Evolutionary conservation across 2,888 invertebrate genomes (phyloP), one percentile per base, ranked within the genome.

Genomic region (Meiosimyza decipiens): DNA sequence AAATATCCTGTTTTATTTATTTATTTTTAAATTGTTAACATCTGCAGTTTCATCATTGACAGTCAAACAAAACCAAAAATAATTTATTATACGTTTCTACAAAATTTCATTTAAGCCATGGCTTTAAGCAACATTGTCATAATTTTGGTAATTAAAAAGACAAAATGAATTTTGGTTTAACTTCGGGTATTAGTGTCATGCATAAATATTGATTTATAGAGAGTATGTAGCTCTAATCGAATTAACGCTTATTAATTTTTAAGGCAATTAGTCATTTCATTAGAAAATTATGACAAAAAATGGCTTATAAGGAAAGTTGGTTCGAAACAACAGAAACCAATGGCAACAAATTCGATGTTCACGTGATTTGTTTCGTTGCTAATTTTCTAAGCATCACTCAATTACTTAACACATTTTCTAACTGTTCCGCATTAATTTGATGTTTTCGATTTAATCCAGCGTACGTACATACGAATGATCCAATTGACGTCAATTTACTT

Each of bases 61-160:
- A 12, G 22, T 50, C 52, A 59, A 66, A 69, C 59, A 33, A 33
- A 65, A 69, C 12, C 9, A 12, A 28, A 28, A 28, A 33, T 60
- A 22, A 60, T 60, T 60, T 60, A 60, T 64, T 50, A 33, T 15
- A 11, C 6, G 33, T 64, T 54, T 60, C 60, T 13, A 28, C 13
- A 60, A 65, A 65, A 52, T 54, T 28, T 6, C 33, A 51, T 52
- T 52, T 28, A 65, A 64, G 18, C 15, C 65, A 52, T 28, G 52
- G 15, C 18, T 57, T 57, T 5, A 9, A 80, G 80, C 82, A 81
- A 82, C 82, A 80, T 81, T 82, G 82, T 82, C 82, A 82, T 81
- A 81, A 82, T 82, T 82, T 82, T 80, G 81, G 75, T 82, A 82
- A 82, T 81, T 82, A 82, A 81, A 82, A 79, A 50, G 13, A 18